A percentile compares a stretch with the other conserved stretches of the same genome.
These are phyloP conservation scores for Falcaria lacertinaria DNA, from an alignment of 2,888 invertebrate species.

Conservation along the genomic window DNA sequence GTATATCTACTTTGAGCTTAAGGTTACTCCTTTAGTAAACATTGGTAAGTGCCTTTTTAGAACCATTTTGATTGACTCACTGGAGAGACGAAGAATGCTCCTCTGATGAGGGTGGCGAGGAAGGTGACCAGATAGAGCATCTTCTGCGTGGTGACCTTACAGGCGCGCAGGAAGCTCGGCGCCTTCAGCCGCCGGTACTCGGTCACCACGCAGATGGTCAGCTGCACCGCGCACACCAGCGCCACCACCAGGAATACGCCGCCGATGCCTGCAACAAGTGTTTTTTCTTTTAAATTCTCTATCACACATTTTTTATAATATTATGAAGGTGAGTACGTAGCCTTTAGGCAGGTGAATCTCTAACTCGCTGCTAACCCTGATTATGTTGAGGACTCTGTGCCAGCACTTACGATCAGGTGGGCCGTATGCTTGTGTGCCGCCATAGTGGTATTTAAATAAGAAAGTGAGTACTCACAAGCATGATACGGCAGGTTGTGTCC, in stretches of 20 bases:
- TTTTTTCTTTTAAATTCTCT: too few relatives aligned
- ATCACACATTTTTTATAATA: too few relatives aligned
- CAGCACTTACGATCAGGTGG: too few relatives aligned
- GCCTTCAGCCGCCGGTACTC: conserved; percentile 92
- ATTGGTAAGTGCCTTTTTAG: too few relatives aligned
- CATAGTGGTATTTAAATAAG: too few relatives aligned
- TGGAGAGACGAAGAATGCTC: conserved; percentile 94
- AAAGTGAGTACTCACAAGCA: conserved; percentile 35
- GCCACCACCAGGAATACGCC: conserved; percentile 91
- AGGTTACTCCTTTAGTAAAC: too few relatives aligned
- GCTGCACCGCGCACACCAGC: conserved; percentile 89
- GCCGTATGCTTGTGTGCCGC: too few relatives aligned
- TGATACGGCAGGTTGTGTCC: conserved; percentile 89
- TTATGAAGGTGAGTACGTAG: too few relatives aligned
- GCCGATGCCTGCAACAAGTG: conserved; percentile 80
- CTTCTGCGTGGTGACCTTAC: conserved; percentile 93
- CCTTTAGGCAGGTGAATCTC: too few relatives aligned
- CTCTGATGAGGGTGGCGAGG: conserved; percentile 90
- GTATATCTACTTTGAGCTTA: too few relatives aligned
- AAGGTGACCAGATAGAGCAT: conserved; percentile 92
- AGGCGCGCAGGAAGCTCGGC: conserved; percentile 89
- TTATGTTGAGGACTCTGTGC: too few relatives aligned
- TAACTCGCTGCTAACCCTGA: too few relatives aligned
- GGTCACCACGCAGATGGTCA: conserved; percentile 89
- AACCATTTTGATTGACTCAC: conserved; percentile 82